phyloP scores from a whole-genome alignment of 2,797 vertebrate species.

The Neopelma chrysocephalum region DNA sequence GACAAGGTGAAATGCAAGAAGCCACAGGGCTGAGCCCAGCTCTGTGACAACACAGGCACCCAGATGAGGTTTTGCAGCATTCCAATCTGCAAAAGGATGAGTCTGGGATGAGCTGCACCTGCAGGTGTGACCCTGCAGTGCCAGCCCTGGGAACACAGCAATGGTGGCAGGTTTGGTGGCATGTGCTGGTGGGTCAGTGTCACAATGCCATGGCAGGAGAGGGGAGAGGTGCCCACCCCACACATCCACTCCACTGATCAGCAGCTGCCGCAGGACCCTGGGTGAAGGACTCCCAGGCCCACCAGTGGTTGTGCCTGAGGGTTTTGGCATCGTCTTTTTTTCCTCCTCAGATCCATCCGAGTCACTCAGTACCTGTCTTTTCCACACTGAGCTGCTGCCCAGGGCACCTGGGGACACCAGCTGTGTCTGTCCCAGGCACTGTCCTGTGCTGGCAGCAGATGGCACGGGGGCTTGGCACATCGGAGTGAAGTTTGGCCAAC shows the following conservation, averaged over 20 bases:
- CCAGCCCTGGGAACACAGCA: rapidly evolving
- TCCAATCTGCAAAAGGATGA: neutral
- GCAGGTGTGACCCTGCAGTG: rapidly evolving
- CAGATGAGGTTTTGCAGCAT: neutral
- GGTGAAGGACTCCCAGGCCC: neutral
- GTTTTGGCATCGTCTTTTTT: neutral
- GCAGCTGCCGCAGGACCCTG: rapidly evolving
- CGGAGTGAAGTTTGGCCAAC: neutral
- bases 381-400: neutral
- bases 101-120: neutral
- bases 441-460: neutral
- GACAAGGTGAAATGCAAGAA: neutral
- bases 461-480: neutral
- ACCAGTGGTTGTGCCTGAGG: neutral
- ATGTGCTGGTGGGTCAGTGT: rapidly evolving
- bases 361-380: neutral
- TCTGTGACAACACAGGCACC: rapidly evolving
- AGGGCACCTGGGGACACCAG: neutral
- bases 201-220: neutral
- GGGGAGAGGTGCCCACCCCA: rapidly evolving
- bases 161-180: neutral
- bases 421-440: neutral
- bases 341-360: neutral
- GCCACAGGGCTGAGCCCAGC: neutral
- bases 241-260: too few relatives aligned